Evolutionary conservation across 2,888 invertebrate genomes (phyloP), one percentile per base, ranked within the genome.

Genomic region (Himalopsyche anomala): DNA sequence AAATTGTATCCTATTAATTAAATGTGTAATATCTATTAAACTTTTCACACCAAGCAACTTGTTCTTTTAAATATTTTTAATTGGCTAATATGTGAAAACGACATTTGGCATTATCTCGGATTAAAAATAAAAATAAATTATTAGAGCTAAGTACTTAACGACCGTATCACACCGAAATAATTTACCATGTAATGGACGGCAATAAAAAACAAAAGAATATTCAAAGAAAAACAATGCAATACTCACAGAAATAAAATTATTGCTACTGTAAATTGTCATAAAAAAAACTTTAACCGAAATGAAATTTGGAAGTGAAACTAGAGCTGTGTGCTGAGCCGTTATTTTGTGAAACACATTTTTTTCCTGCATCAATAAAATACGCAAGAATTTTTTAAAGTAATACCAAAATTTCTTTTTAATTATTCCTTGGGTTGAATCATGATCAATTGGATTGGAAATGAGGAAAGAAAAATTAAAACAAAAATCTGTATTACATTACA

Each of bases 121-220:
- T 62, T 62, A 62, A 62, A 62, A 62, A 62, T 62, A 62, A 62
- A 62, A 62, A 62, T 62, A 62, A 62, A 62, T 62, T 62, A 62
- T 62, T 62, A 62, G 62, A 62, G 62, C 28, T 62, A 62, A 62
- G 62, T 62, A 62, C 62, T 62, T 62, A 62, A 62, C 62, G 62
- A 62, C 62, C 62, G 62, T 62, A 62, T 62, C 62, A 62, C 28
- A 62, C 62, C 62, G 62, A 62, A 62, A 62, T 62, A 62, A 62
- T 62, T 62, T 62, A 62, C 62, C 62, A 62, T 62, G 62, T 62
- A 62, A 62, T 62, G 28, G 19, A 19, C 62, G 62, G 62, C 62
- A 62, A 62, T 62, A 62, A 62, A 62, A 62, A 62, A 62, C 62
- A 62, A 19, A 62, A 62, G 62, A 62, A 62, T 62, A 62, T 62